These are phyloP conservation scores for Eilema depressum DNA, from an alignment of 2,888 invertebrate species.

Conservation along the genomic window DNA sequence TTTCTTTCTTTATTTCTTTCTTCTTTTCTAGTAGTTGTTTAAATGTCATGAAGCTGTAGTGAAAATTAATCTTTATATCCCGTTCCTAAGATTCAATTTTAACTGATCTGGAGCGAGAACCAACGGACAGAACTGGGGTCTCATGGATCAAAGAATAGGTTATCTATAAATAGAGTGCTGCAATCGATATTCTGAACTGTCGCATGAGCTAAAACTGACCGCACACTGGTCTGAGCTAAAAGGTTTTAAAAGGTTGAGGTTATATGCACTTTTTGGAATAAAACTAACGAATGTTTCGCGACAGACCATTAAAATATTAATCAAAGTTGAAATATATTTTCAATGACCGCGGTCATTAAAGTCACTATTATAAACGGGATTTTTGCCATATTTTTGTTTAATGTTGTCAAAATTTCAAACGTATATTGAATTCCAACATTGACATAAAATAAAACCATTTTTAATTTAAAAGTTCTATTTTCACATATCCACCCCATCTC, in stretches of 20 bases:
- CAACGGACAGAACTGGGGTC: slow-evolving; percentile 23
- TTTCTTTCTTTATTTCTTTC: no score
- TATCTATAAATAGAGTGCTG: slow-evolving; percentile 45
- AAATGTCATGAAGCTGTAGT: neutral
- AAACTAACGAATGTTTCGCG: neutral
- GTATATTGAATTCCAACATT: no score
- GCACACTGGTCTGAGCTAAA: neutral
- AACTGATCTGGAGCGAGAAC: slow-evolving; percentile 37
- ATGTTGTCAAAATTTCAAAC: no score
- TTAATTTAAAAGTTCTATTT: neutral
- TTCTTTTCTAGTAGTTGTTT: no score
- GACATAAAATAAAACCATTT: no score
- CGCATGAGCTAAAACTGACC: neutral
- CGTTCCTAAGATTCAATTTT: slow-evolving; percentile 33
- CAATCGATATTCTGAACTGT: slow-evolving; percentile 21
- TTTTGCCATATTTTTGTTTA: neutral
- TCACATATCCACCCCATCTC: no score
- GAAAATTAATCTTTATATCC: neutral
- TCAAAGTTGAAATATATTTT: no score
- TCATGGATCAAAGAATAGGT: slow-evolving; percentile 35
- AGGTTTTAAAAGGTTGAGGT: neutral
- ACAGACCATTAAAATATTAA: neutral
- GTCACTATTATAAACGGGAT: no score
- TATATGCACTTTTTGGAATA: neutral
- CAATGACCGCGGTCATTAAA: no score